A percentile compares a stretch with the other conserved stretches of the same genome.
Conservation (phyloP, 1,140 invertebrate species). For the Cyclina sinensis region DNA sequence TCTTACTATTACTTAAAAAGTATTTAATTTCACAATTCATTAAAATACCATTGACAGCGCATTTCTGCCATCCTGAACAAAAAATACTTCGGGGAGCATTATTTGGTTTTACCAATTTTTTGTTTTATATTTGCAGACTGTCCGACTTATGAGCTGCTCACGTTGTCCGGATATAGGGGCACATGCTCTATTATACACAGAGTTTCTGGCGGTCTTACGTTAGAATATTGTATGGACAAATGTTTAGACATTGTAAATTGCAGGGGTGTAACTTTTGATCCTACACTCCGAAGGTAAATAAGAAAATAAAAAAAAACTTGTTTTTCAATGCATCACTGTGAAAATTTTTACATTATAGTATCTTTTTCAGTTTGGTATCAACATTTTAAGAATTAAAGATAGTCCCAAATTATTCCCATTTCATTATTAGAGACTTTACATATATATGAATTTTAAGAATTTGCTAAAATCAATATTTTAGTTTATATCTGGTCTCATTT, state of each 20-base stretch:
- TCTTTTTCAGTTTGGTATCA: background rate
- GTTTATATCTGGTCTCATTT: too few species aligned
- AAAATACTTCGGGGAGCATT: too few species aligned
- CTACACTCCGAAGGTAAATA: background rate
- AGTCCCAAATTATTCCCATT: too few species aligned
- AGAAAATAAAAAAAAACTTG: background rate
- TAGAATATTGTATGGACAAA: slow-evolving; percentile 11
- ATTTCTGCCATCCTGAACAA: too few species aligned
- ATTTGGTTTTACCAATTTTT: background rate
- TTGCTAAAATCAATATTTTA: too few species aligned
- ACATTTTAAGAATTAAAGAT: too few species aligned
- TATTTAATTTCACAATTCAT: too few species aligned
- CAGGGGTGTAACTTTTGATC: slow-evolving; percentile 9
- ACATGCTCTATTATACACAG: background rate
- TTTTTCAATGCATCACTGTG: background rate
- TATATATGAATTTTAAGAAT: too few species aligned
- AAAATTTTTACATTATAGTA: background rate
- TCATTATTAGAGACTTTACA: too few species aligned
- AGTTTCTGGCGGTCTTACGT: background rate
- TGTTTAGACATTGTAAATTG: slow-evolving; percentile 29
- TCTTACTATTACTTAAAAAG: too few species aligned
- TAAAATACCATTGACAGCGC: too few species aligned
- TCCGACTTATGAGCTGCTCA: background rate
- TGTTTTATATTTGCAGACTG: slow-evolving; percentile 14
- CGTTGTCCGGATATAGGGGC: background rate